These are phyloP conservation scores for Mirounga angustirostris DNA, from an alignment of 2,113 vertebrate genomes.

Conservation along the genomic window DNA sequence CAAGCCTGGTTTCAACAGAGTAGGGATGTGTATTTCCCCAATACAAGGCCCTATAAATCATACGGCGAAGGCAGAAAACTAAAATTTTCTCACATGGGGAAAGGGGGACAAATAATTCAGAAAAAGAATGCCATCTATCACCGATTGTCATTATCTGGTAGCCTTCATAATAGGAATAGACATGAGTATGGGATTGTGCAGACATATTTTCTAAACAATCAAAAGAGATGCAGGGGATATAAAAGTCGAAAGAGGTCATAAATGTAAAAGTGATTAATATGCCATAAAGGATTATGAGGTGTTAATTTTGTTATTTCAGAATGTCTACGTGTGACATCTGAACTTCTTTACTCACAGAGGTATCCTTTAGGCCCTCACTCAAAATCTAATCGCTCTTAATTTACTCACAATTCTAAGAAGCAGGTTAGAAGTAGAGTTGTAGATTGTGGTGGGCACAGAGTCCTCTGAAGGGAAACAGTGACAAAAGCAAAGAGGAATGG, in stretches of 20 bases:
- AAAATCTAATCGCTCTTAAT: neutral
- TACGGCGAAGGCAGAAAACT: neutral
- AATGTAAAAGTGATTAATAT: neutral
- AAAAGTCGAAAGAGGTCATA: neutral
- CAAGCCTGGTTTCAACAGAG: neutral
- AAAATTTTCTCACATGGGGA: neutral
- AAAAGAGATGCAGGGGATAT: neutral
- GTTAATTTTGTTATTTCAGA: conserved; percentile 4
- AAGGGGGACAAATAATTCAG: neutral
- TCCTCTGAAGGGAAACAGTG: neutral
- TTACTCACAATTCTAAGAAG: neutral
- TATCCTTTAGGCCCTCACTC: neutral
- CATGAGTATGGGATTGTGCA: neutral
- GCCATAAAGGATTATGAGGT: neutral
- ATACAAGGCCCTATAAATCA: neutral
- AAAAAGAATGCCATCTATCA: neutral
- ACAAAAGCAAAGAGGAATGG: neutral
- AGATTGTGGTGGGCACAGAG: neutral
- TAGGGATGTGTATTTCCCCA: neutral
- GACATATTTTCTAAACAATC: neutral
- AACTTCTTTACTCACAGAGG: neutral
- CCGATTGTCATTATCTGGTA: neutral
- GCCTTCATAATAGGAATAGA: neutral
- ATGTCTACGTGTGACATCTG: neutral
- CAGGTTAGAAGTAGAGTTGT: neutral